Base-by-base conservation (phyloP, 2,888 invertebrate species). In the Cryptocephalus moraei region DNA sequence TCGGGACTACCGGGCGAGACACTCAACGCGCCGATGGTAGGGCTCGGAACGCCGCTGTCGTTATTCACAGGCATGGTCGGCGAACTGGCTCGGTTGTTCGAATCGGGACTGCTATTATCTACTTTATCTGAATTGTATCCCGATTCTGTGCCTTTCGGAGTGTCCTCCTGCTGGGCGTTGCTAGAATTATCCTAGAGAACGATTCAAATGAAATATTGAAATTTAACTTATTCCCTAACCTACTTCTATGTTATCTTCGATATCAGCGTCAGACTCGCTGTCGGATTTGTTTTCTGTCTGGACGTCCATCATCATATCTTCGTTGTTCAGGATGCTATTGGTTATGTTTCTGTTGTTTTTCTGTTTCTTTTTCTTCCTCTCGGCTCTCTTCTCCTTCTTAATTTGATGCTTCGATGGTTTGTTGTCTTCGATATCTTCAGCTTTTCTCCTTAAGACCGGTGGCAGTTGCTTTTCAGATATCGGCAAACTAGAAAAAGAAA, bases 381-480 rank as follows among this genome's bases (percentile, higher is more conserved):
- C 76, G 8, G 75, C 74, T 45, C 75, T 74, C 57, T 77, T 75
- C 61, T 82, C 81, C 62, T 81, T 82, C 67, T 81, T 83, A 46
- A 75, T 66, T 62, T 84, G 82, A 64, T 81, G 75, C 65, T 82
- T 84, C 4, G 80, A 79, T 3, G 76, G 73, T 61, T 78, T 75
- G 52, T 76, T 75, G 61, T 76, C 75, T n/a, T 67, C 67, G 33
- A 64, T 56, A 45, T 70, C 69, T 45, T 68, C 69, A 0, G 68
- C 67, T 59, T 70, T 71, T 44, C 71, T 60, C 47, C 70, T 54
- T 4, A 82, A 71, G 0, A 79, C 73, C 0, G 86, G 85, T 1
- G 85, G 85, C 56, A 84, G 81, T 9, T 83, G 84, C 45, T 86
- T 81, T 55, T 83, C 83, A 42, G 81, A 81, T 13, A 96, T 86